Conservation (phyloP, 2,113 vertebrate species). For the Arenaria interpres region DNA sequence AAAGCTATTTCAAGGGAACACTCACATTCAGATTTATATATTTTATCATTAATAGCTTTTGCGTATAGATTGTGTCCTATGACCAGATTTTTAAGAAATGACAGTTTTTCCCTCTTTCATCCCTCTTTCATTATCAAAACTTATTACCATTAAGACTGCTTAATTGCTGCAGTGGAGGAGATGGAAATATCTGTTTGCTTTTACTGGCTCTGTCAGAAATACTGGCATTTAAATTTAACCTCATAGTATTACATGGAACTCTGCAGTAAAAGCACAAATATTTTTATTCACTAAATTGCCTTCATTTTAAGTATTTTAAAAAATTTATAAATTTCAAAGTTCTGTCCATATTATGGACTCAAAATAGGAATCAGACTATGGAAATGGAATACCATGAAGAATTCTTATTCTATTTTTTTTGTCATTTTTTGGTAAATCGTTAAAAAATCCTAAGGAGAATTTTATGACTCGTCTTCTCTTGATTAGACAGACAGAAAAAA, state of each 20-base stretch:
- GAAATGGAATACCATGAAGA: accelerated
- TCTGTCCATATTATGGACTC: not conserved
- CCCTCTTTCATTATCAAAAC: not conserved
- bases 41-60: not conserved
- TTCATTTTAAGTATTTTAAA: accelerated
- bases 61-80: not conserved
- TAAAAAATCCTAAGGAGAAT: not conserved
- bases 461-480: not conserved
- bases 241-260: not conserved
- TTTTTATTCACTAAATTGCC: not conserved
- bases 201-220: not conserved
- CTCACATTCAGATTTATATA: not conserved
- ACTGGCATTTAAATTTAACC: not conserved
- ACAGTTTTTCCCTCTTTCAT: not conserved
- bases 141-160: not conserved
- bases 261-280: not conserved
- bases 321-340: not conserved
- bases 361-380: not conserved
- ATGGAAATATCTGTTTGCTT: not conserved
- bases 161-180: not conserved
- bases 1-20: not conserved
- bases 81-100: not conserved
- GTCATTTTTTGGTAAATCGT: accelerated
- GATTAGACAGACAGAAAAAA: not conserved
- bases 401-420: not conserved